Conservation (phyloP, 2,888 invertebrate species). For the Suillia variegata region DNA sequence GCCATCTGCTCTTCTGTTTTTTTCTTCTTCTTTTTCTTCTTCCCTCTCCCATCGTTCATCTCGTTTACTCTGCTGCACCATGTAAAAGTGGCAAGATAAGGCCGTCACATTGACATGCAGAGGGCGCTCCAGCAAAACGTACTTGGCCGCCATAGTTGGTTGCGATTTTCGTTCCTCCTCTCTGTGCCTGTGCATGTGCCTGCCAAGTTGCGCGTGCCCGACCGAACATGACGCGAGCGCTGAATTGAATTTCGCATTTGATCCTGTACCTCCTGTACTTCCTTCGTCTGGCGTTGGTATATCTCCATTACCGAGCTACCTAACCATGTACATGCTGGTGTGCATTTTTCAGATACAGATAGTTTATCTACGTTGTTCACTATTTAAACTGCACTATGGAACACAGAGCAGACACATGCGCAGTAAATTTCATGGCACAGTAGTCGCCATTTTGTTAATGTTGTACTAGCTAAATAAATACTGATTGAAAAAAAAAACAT, state of each 20-base stretch:
- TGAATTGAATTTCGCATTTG: too few species aligned
- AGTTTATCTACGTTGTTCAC: not conserved
- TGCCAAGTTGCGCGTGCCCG: not conserved
- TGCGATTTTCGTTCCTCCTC: not conserved
- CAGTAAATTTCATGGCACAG: not conserved
- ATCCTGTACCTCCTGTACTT: too few species aligned
- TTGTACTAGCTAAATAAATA: too few species aligned
- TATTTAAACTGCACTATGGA: not conserved
- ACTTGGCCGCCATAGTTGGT: too few species aligned
- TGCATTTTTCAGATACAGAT: too few species aligned
- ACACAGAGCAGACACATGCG: not conserved
- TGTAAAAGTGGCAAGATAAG: not conserved
- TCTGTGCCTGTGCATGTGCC: not conserved
- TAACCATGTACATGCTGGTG: too few species aligned
- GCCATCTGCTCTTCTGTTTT: not conserved
- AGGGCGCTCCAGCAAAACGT: not conserved
- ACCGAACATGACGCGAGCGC: too few species aligned
- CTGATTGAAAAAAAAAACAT: too few species aligned
- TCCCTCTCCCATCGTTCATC: too few species aligned
- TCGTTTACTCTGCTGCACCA: not conserved
- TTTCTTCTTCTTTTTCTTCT: not conserved
- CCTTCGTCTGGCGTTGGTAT: too few species aligned
- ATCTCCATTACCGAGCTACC: too few species aligned
- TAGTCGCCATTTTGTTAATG: not conserved
- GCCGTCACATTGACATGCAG: not conserved